A percentile compares a stretch with the other conserved stretches of the same genome.
phyloP scores from a whole-genome alignment of 2,113 vertebrate species.

The Todiramphus chloris region DNA sequence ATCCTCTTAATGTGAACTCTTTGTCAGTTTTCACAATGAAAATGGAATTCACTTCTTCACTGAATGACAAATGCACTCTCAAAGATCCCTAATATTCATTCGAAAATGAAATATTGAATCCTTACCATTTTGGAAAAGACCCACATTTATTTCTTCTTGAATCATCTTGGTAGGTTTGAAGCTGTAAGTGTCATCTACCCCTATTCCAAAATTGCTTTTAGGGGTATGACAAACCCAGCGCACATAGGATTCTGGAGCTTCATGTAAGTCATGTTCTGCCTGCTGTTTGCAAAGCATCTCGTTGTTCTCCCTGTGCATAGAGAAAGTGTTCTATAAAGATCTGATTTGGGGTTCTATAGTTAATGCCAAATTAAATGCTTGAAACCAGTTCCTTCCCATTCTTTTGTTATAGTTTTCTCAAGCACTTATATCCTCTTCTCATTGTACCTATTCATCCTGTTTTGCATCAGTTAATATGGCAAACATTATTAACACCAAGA shows the following conservation, averaged over 20 bases:
- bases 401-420: not conserved
- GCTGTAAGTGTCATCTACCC: not conserved
- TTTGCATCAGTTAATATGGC: not conserved
- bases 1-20: not conserved
- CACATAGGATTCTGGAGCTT: not conserved
- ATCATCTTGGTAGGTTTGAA: constrained; percentile 63
- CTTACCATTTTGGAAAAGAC: constrained; percentile 73
- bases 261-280: not conserved
- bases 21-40: not conserved
- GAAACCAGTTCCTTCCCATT: not conserved
- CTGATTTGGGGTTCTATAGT: not conserved
- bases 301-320: not conserved
- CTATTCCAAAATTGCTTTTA: not conserved
- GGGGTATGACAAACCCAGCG: constrained; percentile 38
- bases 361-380: not conserved
- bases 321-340: not conserved
- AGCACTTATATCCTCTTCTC: not conserved
- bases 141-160: constrained; percentile 19
- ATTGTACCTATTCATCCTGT: not conserved
- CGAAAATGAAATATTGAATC: not conserved
- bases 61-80: not conserved
- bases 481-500: not conserved
- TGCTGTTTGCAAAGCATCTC: constrained; percentile 43
- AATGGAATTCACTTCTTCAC: not conserved
- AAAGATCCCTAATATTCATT: not conserved